phyloP scores from a whole-genome alignment of 2,113 vertebrate species.

The Microcebus jonahi region DNA sequence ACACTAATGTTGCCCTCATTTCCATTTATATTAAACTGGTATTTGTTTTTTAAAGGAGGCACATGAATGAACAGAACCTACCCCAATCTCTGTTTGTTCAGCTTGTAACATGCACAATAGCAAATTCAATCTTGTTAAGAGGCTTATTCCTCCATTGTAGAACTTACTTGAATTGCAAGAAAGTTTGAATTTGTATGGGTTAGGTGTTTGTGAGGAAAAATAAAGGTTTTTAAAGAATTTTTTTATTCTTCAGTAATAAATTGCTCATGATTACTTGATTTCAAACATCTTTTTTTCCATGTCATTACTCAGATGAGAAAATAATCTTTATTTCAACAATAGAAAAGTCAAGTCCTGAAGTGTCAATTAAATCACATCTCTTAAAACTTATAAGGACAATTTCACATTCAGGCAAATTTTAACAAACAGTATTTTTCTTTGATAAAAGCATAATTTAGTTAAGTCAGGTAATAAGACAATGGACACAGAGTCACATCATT shows the following conservation, averaged over 20 bases:
- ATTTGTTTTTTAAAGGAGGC: slow-evolving; percentile 88
- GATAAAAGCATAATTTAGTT: slow-evolving; percentile 35
- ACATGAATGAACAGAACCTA: slow-evolving; percentile 86
- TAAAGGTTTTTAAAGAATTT: slow-evolving; percentile 48
- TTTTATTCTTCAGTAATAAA: slow-evolving; percentile 71
- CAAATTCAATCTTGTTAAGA: slow-evolving; percentile 88
- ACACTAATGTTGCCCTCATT: slow-evolving; percentile 86
- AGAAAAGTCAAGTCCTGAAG: slow-evolving; percentile 57
- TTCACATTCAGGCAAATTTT: slow-evolving; percentile 44
- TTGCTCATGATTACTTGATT: slow-evolving; percentile 69
- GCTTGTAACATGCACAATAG: slow-evolving; percentile 87
- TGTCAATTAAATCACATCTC: slow-evolving; percentile 18
- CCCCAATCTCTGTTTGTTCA: slow-evolving; percentile 90
- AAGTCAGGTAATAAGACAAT: slow-evolving; percentile 15
- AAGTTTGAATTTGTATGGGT: slow-evolving; percentile 81
- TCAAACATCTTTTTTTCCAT: slow-evolving; percentile 72
- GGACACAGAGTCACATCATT: neutral
- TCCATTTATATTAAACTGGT: slow-evolving; percentile 92
- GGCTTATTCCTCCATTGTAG: slow-evolving; percentile 83
- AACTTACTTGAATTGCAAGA: slow-evolving; percentile 83
- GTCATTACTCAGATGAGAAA: slow-evolving; percentile 59
- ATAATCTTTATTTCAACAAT: slow-evolving; percentile 47
- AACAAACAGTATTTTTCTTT: slow-evolving; percentile 32
- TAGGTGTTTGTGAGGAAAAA: slow-evolving; percentile 55
- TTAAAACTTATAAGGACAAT: slow-evolving; percentile 37